Evolutionary conservation across 2,797 vertebrate species (phyloP).

Genomic region (Ciconia nigra): DNA sequence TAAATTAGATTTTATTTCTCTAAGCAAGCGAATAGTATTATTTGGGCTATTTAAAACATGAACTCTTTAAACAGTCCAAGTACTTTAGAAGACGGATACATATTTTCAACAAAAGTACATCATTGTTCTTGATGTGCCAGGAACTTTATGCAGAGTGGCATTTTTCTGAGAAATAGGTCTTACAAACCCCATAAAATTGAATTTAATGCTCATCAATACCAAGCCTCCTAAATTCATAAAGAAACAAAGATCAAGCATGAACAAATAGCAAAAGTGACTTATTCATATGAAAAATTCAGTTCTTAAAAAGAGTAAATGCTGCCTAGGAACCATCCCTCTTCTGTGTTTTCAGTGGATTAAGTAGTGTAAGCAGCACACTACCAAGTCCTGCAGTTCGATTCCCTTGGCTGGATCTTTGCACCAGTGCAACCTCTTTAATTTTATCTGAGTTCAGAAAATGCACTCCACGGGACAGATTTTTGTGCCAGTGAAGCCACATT

Average conservation of each 20-base stretch:
- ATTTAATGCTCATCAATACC: background rate
- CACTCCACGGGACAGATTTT: background rate
- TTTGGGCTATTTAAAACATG: background rate
- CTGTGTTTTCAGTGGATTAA: background rate
- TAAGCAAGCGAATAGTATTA: constrained; percentile 2
- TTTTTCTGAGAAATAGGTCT: background rate
- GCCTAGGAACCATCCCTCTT: background rate
- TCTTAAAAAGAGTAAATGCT: background rate
- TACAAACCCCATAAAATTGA: background rate
- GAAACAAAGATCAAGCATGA: background rate
- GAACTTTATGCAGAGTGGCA: background rate
- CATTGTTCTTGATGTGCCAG: background rate
- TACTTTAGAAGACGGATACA: background rate
- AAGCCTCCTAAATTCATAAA: background rate
- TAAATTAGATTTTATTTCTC: constrained; percentile 57
- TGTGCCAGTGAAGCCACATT: background rate
- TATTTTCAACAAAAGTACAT: background rate
- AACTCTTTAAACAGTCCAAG: background rate
- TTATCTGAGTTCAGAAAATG: background rate
- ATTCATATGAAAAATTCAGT: background rate
- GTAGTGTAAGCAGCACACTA: background rate
- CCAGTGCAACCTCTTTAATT: background rate
- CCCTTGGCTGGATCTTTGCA: background rate
- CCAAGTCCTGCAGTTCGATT: background rate
- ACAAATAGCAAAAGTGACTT: background rate